phyloP scores from a whole-genome alignment of 2,888 invertebrate genomes.

The Margaritifera margaritifera region DNA sequence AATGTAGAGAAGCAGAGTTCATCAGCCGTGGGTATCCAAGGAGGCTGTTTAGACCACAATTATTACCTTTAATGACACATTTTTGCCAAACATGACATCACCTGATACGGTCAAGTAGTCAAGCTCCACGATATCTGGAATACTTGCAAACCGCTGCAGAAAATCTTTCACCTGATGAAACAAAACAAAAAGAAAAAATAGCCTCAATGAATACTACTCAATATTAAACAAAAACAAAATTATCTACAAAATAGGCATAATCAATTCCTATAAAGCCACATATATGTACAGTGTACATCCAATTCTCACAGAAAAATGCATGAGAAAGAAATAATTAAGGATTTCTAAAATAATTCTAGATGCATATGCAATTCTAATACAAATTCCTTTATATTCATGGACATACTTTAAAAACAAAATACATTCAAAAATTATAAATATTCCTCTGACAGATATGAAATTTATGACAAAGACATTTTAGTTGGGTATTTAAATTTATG shows the following conservation, averaged over 20 bases:
- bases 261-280: background rate
- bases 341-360: no score
- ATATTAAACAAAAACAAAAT: background rate
- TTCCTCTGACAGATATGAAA: no score
- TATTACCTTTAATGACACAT: conserved; percentile 90
- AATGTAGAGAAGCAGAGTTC: no score
- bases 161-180: conserved; percentile 88
- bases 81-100: conserved; percentile 97
- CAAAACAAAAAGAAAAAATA: conserved; percentile 1
- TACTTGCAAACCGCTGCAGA: conserved; percentile 91
- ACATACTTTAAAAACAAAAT: no score
- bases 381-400: no score
- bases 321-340: no score
- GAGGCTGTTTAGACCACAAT: no score
- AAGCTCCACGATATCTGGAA: conserved; percentile 96
- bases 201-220: background rate
- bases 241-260: background rate
- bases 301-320: background rate
- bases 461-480: no score
- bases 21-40: no score
- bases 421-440: no score
- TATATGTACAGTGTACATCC: background rate
- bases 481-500: no score
- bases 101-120: conserved; percentile 99
- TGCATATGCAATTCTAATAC: no score